These are phyloP conservation scores for Anoplophora glabripennis DNA, from an alignment of 1,140 invertebrate genomes.

Conservation along the genomic window DNA sequence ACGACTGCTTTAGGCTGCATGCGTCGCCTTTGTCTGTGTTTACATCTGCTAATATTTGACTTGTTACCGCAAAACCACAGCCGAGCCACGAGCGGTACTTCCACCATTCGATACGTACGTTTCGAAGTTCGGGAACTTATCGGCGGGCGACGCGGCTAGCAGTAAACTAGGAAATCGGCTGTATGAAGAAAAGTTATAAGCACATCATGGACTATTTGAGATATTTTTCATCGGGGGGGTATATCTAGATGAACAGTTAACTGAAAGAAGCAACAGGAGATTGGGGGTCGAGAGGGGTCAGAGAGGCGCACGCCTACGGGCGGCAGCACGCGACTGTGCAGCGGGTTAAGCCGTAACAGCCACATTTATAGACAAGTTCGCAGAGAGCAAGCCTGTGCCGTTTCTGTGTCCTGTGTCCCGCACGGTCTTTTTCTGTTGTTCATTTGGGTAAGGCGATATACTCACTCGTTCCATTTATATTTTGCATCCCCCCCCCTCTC, in stretches of 20 bases:
- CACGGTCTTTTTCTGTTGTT: conserved; percentile 14
- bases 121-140: too few relatives aligned
- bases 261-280: conserved; percentile 47
- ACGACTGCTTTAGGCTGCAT: conserved; percentile 32
- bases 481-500: neutral
- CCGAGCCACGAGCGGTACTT: conserved; percentile 25
- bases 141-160: too few relatives aligned
- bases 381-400: conserved; percentile 24
- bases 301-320: conserved; percentile 40
- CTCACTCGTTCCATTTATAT: neutral
- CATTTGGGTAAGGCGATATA: conserved; percentile 10
- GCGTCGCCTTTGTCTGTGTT: conserved; percentile 35
- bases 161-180: neutral
- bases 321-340: conserved; percentile 42
- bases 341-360: conserved; percentile 36
- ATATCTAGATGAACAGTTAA: conserved; percentile 43
- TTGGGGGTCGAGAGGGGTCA: conserved; percentile 43
- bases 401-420: conserved; percentile 13
- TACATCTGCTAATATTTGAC: conserved; percentile 32
- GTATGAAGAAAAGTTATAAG: conserved; percentile 14
- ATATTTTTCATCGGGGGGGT: conserved; percentile 38
- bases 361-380: conserved; percentile 40
- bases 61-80: conserved; percentile 33
- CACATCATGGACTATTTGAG: conserved; percentile 28
- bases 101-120: neutral